These are phyloP conservation scores for Melanophora roralis DNA, from an alignment of 2,888 invertebrate species.

Conservation along the genomic window DNA sequence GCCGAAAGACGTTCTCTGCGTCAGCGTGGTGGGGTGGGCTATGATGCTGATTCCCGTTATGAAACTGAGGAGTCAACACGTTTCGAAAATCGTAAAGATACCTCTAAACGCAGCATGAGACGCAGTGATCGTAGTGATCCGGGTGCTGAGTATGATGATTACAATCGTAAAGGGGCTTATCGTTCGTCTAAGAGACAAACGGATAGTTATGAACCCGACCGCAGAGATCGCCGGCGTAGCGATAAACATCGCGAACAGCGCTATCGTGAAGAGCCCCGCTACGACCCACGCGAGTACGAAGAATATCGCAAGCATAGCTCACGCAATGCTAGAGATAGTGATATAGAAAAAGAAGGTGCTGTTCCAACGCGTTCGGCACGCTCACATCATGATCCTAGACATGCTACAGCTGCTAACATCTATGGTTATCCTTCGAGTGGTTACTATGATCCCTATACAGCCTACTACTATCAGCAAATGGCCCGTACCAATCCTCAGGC, in stretches of 20 bases:
- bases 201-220: constrained; percentile 65
- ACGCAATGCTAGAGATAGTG: constrained; percentile 73
- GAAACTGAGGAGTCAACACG: constrained; percentile 80
- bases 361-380: constrained; percentile 62
- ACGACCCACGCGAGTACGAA: constrained; percentile 71
- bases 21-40: constrained; percentile 70
- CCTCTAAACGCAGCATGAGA: constrained; percentile 64
- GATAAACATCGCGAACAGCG: constrained; percentile 63
- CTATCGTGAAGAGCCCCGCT: constrained; percentile 56
- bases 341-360: constrained; percentile 71
- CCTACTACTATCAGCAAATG: constrained; percentile 86
- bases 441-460: constrained; percentile 80
- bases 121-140: constrained; percentile 67
- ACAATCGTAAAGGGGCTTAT: constrained; percentile 63
- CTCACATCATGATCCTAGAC: constrained; percentile 66
- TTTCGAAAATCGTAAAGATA: constrained; percentile 67
- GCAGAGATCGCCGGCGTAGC: constrained; percentile 66
- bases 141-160: constrained; percentile 68
- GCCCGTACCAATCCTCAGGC: constrained; percentile 87
- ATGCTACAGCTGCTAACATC: constrained; percentile 64
- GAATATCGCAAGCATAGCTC: constrained; percentile 76
- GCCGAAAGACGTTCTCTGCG: constrained; percentile 66
- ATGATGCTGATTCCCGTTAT: constrained; percentile 83
- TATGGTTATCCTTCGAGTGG: constrained; percentile 65
- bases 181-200: constrained; percentile 63